phyloP scores from a whole-genome alignment of 2,113 vertebrate species.

The Polyodon spathula region DNA sequence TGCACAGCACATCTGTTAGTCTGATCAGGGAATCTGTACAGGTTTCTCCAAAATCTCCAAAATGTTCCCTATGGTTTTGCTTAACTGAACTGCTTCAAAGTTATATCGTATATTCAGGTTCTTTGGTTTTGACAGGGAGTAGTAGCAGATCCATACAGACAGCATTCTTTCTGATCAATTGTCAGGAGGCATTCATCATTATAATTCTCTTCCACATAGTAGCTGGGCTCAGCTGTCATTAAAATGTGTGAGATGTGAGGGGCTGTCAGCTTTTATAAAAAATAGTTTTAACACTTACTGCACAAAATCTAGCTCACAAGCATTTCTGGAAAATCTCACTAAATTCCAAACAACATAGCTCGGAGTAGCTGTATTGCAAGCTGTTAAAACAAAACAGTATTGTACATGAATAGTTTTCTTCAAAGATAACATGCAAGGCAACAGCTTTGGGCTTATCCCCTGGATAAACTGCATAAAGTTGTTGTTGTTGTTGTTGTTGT shows the following conservation, averaged over 20 bases:
- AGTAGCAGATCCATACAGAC: constrained; percentile 44
- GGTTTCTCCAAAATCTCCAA: constrained; percentile 28
- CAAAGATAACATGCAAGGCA: constrained; percentile 34
- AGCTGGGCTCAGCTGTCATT: constrained; percentile 8
- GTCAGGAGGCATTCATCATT: constrained; percentile 47
- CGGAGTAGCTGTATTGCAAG: constrained; percentile 40
- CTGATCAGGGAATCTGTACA: constrained; percentile 36
- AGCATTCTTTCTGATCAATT: constrained; percentile 53
- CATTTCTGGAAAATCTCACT: constrained; percentile 29
- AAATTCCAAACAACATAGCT: constrained; percentile 31
- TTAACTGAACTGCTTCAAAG: too few relatives aligned
- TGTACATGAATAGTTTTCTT: constrained; percentile 43
- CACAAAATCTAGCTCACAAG: constrained; percentile 31
- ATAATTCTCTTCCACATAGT: not conserved
- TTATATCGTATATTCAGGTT: constrained; percentile 29
- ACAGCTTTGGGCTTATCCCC: constrained; percentile 14
- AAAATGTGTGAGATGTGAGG: constrained; percentile 15
- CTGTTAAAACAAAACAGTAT: constrained; percentile 44
- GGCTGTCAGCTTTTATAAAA: constrained; percentile 33
- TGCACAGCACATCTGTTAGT: constrained; percentile 46
- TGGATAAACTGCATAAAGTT: too few relatives aligned
- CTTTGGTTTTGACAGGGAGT: constrained; percentile 50
- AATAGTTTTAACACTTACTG: constrained; percentile 27
- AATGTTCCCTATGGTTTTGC: too few relatives aligned
- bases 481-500: too few relatives aligned